Percentiles rank a stretch among this genome's conserved stretches.
Conservation (phyloP, 2,888 invertebrate genomes). For the Nomada hirtipes region DNA sequence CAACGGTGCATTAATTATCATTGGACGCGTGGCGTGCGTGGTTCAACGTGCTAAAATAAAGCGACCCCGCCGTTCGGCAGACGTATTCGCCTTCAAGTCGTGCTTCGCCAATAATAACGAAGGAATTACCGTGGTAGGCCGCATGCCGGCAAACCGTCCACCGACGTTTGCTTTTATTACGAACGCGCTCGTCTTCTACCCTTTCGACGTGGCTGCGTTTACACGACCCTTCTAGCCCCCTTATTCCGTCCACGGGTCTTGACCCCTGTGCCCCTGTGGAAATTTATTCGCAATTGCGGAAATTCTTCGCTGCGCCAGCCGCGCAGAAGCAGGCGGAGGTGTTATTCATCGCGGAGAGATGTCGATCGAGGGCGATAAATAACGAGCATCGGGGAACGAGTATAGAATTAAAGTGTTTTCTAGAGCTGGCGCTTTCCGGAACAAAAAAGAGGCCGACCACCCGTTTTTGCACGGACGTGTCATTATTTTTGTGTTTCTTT, state of each 20-base stretch:
- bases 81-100: constrained; percentile 18
- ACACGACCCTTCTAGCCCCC: constrained; percentile 2
- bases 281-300: constrained; percentile 10
- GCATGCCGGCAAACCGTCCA: constrained; percentile 24
- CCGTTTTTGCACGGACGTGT: not conserved
- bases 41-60: constrained; percentile 46
- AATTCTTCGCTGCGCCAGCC: not conserved
- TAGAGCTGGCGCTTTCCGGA: not conserved
- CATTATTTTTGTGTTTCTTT: not conserved
- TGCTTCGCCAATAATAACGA: constrained; percentile 57
- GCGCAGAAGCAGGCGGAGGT: not conserved
- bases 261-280: not conserved
- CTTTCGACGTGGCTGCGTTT: constrained; percentile 8
- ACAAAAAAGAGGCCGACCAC: constrained; percentile 9
- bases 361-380: constrained; percentile 20
- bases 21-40: constrained; percentile 17
- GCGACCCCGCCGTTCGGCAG: constrained; percentile 33
- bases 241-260: constrained; percentile 5
- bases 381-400: not conserved
- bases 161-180: constrained; percentile 45
- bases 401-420: constrained; percentile 18
- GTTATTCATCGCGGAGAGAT: constrained; percentile 1
- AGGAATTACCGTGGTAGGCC: constrained; percentile 40
- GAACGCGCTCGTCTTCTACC: constrained; percentile 5
- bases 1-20: constrained; percentile 36